phyloP scores from a whole-genome alignment of 2,113 vertebrate genomes.

The Eretmodus cyanostictus region DNA sequence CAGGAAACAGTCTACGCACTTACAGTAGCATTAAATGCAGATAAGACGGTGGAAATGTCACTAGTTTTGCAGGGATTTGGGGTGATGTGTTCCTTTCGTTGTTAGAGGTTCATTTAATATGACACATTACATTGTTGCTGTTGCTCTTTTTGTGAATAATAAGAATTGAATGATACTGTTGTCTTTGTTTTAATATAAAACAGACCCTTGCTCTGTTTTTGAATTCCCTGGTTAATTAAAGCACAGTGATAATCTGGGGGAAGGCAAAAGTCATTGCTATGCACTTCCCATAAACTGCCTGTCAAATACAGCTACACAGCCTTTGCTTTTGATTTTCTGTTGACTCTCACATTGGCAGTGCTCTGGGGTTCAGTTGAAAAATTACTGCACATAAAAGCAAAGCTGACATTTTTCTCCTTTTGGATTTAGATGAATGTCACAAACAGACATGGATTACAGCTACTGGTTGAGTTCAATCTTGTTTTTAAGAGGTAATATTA shows the following conservation, averaged over 20 bases:
- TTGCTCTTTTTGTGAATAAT: background rate
- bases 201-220: background rate
- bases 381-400: background rate
- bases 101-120: background rate
- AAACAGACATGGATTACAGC: background rate
- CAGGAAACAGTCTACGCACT: background rate
- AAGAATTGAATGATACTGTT: background rate
- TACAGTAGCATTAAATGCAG: background rate
- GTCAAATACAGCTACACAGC: background rate
- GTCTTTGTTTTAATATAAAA: background rate
- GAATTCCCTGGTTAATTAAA: background rate
- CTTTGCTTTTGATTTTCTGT: background rate
- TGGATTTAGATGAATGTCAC: background rate
- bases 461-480: background rate
- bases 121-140: background rate
- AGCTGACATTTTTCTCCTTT: background rate
- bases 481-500: background rate
- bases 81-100: background rate
- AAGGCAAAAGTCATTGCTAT: background rate
- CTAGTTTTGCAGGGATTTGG: background rate
- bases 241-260: background rate
- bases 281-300: background rate
- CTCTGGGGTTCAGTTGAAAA: background rate
- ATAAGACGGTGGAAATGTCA: background rate
- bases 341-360: background rate